Evolutionary conservation across 2,888 invertebrate species (phyloP).

Genomic region (Myathropa florea): DNA sequence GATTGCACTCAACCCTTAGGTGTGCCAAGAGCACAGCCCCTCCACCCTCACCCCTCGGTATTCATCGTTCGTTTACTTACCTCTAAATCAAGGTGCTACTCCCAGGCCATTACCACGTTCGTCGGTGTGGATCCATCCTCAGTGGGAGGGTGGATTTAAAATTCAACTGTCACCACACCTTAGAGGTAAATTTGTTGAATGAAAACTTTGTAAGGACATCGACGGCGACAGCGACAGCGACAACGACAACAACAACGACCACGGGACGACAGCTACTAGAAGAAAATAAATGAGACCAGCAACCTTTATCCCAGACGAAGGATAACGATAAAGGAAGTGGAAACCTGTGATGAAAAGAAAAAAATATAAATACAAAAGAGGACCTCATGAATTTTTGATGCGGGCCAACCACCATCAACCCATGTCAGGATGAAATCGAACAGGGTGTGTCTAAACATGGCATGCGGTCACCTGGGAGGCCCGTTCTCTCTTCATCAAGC

Average conservation of each 20-base stretch:
- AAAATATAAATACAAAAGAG: slow-evolving; percentile 4
- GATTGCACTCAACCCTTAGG: slow-evolving; percentile 68
- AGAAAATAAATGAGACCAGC: background rate
- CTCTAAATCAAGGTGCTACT: slow-evolving; percentile 61
- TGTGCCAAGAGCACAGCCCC: slow-evolving; percentile 41
- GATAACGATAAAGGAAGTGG: slow-evolving; percentile 1
- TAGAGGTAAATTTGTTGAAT: slow-evolving; percentile 57
- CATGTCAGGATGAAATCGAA: slow-evolving; percentile 48
- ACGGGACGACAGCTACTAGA: slow-evolving; percentile 10
- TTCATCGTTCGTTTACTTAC: slow-evolving; percentile 1
- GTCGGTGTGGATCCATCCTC: background rate
- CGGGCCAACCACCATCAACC: slow-evolving; percentile 52
- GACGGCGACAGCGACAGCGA: slow-evolving; percentile 15
- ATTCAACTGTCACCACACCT: slow-evolving; percentile 62
- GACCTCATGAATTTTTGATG: slow-evolving; percentile 63
- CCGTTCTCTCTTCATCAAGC: background rate
- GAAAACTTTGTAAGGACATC: slow-evolving; percentile 54
- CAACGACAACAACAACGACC: background rate
- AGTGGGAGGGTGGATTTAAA: slow-evolving; percentile 42
- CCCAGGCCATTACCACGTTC: slow-evolving; percentile 30
- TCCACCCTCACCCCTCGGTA: background rate
- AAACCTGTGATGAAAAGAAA: background rate
- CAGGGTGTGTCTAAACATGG: slow-evolving; percentile 33
- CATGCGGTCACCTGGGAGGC: slow-evolving; percentile 28
- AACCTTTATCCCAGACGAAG: slow-evolving; percentile 14